phyloP scores from a whole-genome alignment of 2,113 vertebrate species.

The Rhinolophus sinicus region DNA sequence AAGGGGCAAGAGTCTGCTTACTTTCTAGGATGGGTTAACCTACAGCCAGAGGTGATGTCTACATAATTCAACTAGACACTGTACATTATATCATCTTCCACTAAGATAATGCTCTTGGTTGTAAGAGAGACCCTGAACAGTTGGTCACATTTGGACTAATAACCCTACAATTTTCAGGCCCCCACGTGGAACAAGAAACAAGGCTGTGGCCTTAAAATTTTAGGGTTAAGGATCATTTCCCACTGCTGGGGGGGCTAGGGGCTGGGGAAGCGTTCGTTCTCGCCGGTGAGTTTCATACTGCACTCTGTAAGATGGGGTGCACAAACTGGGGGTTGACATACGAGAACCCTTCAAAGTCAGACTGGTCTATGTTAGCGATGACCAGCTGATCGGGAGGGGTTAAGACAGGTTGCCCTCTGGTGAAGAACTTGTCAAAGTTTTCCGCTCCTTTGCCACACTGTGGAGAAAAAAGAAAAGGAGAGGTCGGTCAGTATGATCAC shows the following conservation, averaged over 20 bases:
- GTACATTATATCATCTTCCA: constrained; percentile 43
- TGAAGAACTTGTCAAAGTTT: constrained; percentile 99
- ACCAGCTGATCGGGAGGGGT: constrained; percentile 98
- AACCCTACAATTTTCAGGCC: constrained; percentile 84
- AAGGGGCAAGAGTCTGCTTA: constrained; percentile 47
- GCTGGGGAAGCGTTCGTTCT: constrained; percentile 35
- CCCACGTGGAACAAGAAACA: constrained; percentile 67
- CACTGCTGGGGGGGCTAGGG: neutral
- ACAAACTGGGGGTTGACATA: constrained; percentile 95
- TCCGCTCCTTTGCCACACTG: constrained; percentile 98
- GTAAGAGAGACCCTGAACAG: constrained; percentile 73
- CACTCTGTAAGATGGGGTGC: constrained; percentile 90
- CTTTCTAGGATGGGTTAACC: constrained; percentile 56
- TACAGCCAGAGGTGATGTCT: constrained; percentile 56
- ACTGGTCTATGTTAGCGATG: constrained; percentile 98
- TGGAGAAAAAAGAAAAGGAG: constrained; percentile 33
- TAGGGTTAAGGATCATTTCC: constrained; percentile 77
- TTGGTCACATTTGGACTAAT: constrained; percentile 56
- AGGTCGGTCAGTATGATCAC: neutral
- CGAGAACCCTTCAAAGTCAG: constrained; percentile 98
- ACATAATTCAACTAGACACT: constrained; percentile 62
- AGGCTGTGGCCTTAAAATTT: constrained; percentile 81
- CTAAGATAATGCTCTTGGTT: constrained; percentile 58
- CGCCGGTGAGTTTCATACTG: constrained; percentile 87
- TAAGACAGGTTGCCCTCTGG: constrained; percentile 95